These are phyloP conservation scores for Calypte anna DNA, from an alignment of 2,113 vertebrate genomes.

Conservation along the genomic window DNA sequence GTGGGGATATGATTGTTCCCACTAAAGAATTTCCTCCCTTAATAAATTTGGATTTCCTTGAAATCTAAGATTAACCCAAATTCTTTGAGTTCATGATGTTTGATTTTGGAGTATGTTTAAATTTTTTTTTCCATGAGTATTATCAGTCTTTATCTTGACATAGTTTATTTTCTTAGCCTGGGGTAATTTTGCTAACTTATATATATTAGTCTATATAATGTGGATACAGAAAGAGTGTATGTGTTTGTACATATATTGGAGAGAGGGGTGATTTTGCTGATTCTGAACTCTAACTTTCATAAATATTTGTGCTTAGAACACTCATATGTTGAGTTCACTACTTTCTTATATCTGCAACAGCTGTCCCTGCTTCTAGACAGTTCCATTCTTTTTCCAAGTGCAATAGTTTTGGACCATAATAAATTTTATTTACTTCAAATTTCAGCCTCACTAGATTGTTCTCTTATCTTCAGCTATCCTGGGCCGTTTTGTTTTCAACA, in stretches of 20 bases:
- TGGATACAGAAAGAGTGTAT: neutral
- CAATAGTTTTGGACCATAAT: constrained; percentile 4
- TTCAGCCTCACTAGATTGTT: constrained; percentile 11
- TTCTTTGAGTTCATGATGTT: neutral
- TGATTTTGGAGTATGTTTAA: neutral
- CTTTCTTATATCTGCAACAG: constrained; percentile 34
- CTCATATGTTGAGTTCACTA: constrained; percentile 1
- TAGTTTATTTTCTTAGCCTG: neutral
- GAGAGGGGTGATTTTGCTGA: neutral
- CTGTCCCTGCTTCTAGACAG: constrained; percentile 27
- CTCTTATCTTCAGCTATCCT: constrained; percentile 32
- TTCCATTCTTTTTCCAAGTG: constrained; percentile 36
- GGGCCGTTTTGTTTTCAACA: constrained; percentile 1
- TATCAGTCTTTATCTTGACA: neutral
- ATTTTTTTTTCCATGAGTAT: neutral
- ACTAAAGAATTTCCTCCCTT: neutral
- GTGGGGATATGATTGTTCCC: neutral
- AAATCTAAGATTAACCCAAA: neutral
- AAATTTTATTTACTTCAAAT: constrained; percentile 33
- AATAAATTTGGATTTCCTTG: neutral
- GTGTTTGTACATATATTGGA: neutral
- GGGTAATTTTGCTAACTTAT: neutral
- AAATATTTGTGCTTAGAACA: neutral
- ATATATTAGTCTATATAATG: neutral
- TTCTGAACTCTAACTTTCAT: constrained; percentile 33